Evolutionary conservation across 2,797 vertebrate genomes (phyloP).

Genomic region (Anguilla pacifica): DNA sequence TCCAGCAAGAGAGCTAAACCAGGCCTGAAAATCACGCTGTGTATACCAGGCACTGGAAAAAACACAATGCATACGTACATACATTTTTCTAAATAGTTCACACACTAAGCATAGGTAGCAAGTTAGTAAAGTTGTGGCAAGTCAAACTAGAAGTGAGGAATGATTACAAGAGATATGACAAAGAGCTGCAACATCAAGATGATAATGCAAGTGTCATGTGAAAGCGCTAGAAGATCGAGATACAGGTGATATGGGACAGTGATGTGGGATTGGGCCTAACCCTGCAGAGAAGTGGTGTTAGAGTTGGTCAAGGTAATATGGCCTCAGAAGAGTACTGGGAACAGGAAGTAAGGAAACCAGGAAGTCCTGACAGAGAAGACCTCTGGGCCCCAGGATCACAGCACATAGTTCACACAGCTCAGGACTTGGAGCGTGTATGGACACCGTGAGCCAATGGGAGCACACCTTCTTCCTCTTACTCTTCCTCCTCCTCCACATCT

Average conservation of each 20-base stretch:
- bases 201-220: too few relatives aligned
- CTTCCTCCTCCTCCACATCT: not conserved
- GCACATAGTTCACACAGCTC: conserved; percentile 5
- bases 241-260: too few relatives aligned
- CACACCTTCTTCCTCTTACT: not conserved
- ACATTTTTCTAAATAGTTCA: too few relatives aligned
- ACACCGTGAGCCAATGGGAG: not conserved
- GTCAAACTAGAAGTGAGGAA: too few relatives aligned
- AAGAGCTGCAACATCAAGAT: too few relatives aligned
- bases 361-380: not conserved
- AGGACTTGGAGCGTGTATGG: not conserved
- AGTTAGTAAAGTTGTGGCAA: too few relatives aligned
- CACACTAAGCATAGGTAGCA: too few relatives aligned
- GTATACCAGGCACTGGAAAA: not conserved
- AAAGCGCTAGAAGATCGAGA: too few relatives aligned
- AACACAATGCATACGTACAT: too few relatives aligned
- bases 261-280: too few relatives aligned
- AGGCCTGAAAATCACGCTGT: not conserved
- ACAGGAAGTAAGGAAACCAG: conserved; percentile 1
- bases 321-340: not conserved
- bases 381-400: not conserved
- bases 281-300: too few relatives aligned
- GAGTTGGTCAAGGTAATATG: not conserved
- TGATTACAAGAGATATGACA: too few relatives aligned
- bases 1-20: conserved; percentile 11